A percentile compares a stretch with the other conserved stretches of the same genome.
These are phyloP conservation scores for Drosophila meridionalis DNA, from an alignment of 2,888 invertebrate species.

Conservation along the genomic window DNA sequence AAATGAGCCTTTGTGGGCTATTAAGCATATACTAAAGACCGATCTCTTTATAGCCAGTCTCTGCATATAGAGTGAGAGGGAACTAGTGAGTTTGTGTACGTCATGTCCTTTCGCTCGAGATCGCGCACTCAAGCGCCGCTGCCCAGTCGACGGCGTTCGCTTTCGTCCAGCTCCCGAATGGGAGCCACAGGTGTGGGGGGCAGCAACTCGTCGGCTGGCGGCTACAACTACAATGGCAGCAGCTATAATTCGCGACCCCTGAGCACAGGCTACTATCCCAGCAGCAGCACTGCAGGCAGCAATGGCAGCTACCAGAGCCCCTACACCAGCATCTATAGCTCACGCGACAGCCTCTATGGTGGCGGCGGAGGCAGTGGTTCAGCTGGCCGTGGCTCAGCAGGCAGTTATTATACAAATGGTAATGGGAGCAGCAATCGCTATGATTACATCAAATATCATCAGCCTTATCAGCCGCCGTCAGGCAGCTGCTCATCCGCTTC, in stretches of 20 bases:
- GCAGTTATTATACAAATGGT: conserved; percentile 79
- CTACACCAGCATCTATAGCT: conserved; percentile 83
- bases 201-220: conserved; percentile 35
- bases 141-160: conserved; percentile 85
- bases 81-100: neutral
- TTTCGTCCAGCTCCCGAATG: conserved; percentile 86
- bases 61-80: conserved; percentile 6
- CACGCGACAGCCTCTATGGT: conserved; percentile 83
- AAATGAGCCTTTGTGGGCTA: conserved; percentile 29
- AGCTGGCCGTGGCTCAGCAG: conserved; percentile 62
- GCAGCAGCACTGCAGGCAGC: conserved; percentile 60
- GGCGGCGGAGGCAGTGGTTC: conserved; percentile 52
- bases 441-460: conserved; percentile 64
- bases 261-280: conserved; percentile 83
- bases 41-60: conserved; percentile 30
- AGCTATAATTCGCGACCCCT: conserved; percentile 75
- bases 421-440: conserved; percentile 63
- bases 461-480: conserved; percentile 46
- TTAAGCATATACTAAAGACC: conserved; percentile 14
- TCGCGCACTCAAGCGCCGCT: conserved; percentile 84
- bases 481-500: conserved; percentile 56
- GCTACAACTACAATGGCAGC: conserved; percentile 56
- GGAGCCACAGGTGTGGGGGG: conserved; percentile 45
- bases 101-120: conserved; percentile 85
- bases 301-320: conserved; percentile 82